Percentiles rank a stretch among this genome's conserved stretches.
These are phyloP conservation scores for Drosophila kohkoa DNA, from an alignment of 1,140 invertebrate species.

Conservation along the genomic window DNA sequence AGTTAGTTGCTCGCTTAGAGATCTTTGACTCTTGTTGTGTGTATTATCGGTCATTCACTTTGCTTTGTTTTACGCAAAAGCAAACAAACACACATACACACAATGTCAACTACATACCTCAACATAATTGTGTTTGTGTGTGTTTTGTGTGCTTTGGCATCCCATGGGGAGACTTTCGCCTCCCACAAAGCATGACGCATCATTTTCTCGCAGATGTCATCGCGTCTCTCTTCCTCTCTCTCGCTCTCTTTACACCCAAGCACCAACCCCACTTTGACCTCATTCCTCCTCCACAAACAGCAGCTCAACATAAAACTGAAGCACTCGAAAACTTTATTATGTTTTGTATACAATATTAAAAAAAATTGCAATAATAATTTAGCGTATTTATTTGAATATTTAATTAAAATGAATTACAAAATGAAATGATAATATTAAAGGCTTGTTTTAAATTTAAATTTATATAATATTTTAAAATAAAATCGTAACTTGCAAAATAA, in stretches of 20 bases:
- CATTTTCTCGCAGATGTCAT: conserved; percentile 62
- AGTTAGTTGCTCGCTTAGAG: conserved; percentile 32
- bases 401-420: too few relatives aligned
- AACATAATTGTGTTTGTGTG: conserved; percentile 58
- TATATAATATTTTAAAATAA: too few relatives aligned
- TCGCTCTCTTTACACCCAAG: background rate
- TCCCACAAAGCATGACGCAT: conserved; percentile 68
- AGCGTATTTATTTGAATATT: too few relatives aligned
- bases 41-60: conserved; percentile 67
- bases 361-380: too few relatives aligned
- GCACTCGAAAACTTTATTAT: background rate
- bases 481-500: too few relatives aligned
- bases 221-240: conserved; percentile 1
- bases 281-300: conserved; percentile 23
- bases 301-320: background rate
- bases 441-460: too few relatives aligned
- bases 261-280: conserved; percentile 49
- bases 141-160: conserved; percentile 20
- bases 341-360: too few relatives aligned
- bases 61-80: conserved; percentile 55
- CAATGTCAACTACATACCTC: conserved; percentile 39
- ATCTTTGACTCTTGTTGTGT: conserved; percentile 53
- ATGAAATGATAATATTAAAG: too few relatives aligned
- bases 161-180: conserved; percentile 31
- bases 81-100: conserved; percentile 1